phyloP scores from a whole-genome alignment of 2,888 invertebrate species.

The Zaprionus lineosus region DNA sequence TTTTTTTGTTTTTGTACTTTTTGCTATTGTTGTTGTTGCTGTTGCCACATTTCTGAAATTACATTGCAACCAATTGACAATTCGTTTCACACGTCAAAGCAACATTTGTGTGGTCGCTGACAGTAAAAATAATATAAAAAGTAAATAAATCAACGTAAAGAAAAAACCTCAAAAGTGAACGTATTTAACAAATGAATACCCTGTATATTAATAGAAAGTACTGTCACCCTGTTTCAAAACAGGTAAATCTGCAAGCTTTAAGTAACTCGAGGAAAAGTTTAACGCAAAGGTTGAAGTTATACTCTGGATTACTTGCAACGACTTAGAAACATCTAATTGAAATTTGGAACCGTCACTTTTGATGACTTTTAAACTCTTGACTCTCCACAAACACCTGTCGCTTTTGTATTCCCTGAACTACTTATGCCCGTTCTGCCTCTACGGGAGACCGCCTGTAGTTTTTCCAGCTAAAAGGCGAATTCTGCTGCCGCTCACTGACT shows the following conservation, averaged over 20 bases:
- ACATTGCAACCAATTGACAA: slow-evolving; percentile 55
- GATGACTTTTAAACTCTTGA: slow-evolving; percentile 32
- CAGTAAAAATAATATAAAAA: slow-evolving; percentile 8
- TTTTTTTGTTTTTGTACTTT: slow-evolving; percentile 2
- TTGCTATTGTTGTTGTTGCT: slow-evolving; percentile 10
- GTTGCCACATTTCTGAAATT: slow-evolving; percentile 55
- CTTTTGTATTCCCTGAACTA: too few relatives aligned
- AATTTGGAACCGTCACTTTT: too few relatives aligned
- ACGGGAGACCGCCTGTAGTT: slow-evolving; percentile 45
- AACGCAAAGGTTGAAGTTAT: too few relatives aligned
- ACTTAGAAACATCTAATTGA: too few relatives aligned
- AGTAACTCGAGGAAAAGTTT: too few relatives aligned
- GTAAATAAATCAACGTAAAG: background rate
- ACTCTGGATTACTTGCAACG: too few relatives aligned
- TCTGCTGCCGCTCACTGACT: slow-evolving; percentile 34
- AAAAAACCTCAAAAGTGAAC: background rate
- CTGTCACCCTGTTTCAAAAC: too few relatives aligned
- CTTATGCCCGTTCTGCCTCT: background rate
- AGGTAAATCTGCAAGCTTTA: too few relatives aligned
- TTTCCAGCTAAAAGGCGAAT: slow-evolving; percentile 51
- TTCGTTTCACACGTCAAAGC: slow-evolving; percentile 59
- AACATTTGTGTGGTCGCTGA: slow-evolving; percentile 57
- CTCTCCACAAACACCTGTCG: slow-evolving; percentile 54
- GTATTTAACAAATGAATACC: background rate
- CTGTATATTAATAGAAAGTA: too few relatives aligned